These are phyloP conservation scores for Heterotis niloticus DNA, from an alignment of 2,113 vertebrate genomes.

Conservation along the genomic window DNA sequence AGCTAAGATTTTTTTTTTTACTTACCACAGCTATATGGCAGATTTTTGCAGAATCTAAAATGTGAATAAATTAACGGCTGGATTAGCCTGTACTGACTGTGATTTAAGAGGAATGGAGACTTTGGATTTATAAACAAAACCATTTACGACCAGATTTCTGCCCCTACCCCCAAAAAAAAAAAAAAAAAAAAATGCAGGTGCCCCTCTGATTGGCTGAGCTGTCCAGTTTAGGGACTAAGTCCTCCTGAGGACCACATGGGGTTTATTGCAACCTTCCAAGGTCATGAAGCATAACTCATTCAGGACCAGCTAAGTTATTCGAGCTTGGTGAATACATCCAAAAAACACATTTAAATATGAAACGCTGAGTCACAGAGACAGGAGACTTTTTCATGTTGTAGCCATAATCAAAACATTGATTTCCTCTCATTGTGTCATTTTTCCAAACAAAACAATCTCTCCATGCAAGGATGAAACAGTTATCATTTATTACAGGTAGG, in stretches of 20 bases:
- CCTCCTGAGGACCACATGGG: constrained; percentile 10
- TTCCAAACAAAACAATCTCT: background rate
- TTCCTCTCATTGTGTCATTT: background rate
- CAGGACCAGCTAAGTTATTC: background rate
- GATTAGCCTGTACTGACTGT: too few relatives aligned
- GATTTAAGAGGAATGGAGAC: too few relatives aligned
- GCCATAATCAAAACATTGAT: too few relatives aligned
- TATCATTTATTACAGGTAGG: background rate
- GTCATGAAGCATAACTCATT: constrained; percentile 15
- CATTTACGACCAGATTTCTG: too few relatives aligned
- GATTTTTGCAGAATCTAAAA: too few relatives aligned
- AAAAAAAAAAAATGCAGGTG: too few relatives aligned
- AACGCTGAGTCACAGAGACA: background rate
- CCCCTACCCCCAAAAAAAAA: too few relatives aligned
- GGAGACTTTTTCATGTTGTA: background rate
- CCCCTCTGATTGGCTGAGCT: constrained; percentile 12
- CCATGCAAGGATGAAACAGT: background rate
- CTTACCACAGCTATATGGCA: too few relatives aligned
- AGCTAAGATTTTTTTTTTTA: too few relatives aligned
- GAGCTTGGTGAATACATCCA: constrained; percentile 5
- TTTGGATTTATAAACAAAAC: too few relatives aligned
- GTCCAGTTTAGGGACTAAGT: constrained; percentile 10
- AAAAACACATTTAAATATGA: constrained; percentile 10
- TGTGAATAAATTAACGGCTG: too few relatives aligned
- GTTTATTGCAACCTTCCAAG: background rate